phyloP scores from a whole-genome alignment of 2,797 vertebrate species.

The Spatula clypeata region DNA sequence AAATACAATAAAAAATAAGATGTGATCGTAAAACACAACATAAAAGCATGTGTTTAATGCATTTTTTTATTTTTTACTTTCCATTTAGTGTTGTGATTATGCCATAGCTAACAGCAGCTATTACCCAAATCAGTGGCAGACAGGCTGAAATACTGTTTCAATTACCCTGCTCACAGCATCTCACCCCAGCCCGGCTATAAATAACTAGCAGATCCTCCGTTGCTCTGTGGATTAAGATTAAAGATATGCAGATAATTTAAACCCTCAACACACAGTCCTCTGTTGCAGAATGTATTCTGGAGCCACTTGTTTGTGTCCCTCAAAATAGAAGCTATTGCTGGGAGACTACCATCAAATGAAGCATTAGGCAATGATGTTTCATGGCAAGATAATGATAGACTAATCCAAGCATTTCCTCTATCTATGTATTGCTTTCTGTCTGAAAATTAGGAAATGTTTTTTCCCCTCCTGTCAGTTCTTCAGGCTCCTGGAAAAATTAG shows the following conservation, averaged over 20 bases:
- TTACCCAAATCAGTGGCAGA: conserved; percentile 56
- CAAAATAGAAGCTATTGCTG: neutral
- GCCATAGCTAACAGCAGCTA: conserved; percentile 18
- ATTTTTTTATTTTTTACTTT: conserved; percentile 59
- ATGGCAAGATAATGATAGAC: conserved; percentile 3
- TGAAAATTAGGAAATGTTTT: neutral
- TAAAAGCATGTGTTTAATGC: conserved; percentile 70
- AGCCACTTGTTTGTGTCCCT: neutral
- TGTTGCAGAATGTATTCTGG: neutral
- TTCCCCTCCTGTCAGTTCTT: neutral
- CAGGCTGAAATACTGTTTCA: conserved; percentile 71
- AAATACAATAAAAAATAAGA: conserved; percentile 57
- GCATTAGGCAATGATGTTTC: neutral
- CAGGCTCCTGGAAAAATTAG: neutral
- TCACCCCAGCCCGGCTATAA: conserved; percentile 52
- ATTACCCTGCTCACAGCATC: conserved; percentile 69
- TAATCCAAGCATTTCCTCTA: neutral
- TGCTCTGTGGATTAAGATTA: conserved; percentile 60
- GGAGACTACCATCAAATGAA: neutral
- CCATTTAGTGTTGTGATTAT: conserved; percentile 45
- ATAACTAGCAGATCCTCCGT: conserved; percentile 40
- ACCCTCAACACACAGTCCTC: neutral
- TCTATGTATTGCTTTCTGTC: neutral
- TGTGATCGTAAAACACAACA: conserved; percentile 53
- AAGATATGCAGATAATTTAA: conserved; percentile 55